Evolutionary conservation across 2,797 vertebrate species (phyloP).

Genomic region (Cirrhinus mrigala): DNA sequence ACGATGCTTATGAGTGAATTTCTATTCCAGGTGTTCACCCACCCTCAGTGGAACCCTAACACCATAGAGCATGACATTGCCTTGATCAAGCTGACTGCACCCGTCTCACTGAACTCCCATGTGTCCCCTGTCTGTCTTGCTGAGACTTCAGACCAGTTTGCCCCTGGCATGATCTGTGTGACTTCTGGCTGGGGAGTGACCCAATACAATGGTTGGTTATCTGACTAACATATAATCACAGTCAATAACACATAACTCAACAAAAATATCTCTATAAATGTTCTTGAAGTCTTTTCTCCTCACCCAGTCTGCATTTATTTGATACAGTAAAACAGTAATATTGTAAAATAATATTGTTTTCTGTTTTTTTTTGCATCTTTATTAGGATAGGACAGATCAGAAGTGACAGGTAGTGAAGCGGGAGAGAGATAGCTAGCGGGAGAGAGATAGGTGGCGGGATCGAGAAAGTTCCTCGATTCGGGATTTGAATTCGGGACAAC

Average conservation of each 20-base stretch:
- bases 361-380: no score
- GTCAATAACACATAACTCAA: background rate
- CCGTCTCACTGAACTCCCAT: conserved; percentile 62
- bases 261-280: background rate
- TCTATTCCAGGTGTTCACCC: conserved; percentile 80
- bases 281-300: background rate
- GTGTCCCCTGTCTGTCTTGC: conserved; percentile 75
- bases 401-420: no score
- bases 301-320: background rate
- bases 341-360: no score
- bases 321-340: background rate
- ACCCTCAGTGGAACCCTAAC: conserved; percentile 75
- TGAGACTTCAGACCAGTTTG: conserved; percentile 51
- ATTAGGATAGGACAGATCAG: no score
- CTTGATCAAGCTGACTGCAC: conserved; percentile 81
- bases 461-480: no score
- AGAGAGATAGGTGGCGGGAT: no score
- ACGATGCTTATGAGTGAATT: background rate
- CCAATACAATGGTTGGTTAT: conserved; percentile 67
- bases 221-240: background rate
- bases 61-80: conserved; percentile 82
- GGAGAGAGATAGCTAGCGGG: no score
- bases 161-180: conserved; percentile 61
- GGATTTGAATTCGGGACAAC: no score
- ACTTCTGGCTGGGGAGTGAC: conserved; percentile 69